Percentiles rank a stretch among this genome's conserved stretches.
phyloP scores from a whole-genome alignment of 2,888 invertebrate genomes.

The Plagodis dolabraria region DNA sequence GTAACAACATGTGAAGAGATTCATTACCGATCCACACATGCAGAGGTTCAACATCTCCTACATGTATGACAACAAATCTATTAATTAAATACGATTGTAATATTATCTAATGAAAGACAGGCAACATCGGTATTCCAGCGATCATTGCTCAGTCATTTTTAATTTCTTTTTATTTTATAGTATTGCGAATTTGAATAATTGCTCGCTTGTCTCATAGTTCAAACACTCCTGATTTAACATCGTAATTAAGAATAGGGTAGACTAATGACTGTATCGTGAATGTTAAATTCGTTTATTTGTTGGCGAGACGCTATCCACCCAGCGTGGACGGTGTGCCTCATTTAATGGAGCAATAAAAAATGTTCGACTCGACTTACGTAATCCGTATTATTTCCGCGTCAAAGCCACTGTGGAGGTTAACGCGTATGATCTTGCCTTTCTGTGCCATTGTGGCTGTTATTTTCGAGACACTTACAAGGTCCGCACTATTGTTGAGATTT shows the following conservation, averaged over 20 bases:
- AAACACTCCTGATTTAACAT: conserved; percentile 57
- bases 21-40: conserved; percentile 39
- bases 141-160: conserved; percentile 8
- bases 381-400: conserved; percentile 82
- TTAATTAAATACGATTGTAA: conserved; percentile 1
- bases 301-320: conserved; percentile 73
- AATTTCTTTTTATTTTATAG: conserved; percentile 28
- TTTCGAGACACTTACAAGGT: conserved; percentile 40
- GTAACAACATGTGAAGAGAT: conserved; percentile 37
- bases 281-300: conserved; percentile 71
- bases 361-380: conserved; percentile 83
- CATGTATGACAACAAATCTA: conserved; percentile 35
- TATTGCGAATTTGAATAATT: conserved; percentile 31
- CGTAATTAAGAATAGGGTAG: conserved; percentile 65
- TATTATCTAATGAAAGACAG: conserved; percentile 12
- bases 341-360: conserved; percentile 84
- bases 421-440: conserved; percentile 62
- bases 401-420: conserved; percentile 71
- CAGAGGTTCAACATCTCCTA: conserved; percentile 24
- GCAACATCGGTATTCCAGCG: conserved; percentile 3
- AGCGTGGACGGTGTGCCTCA: conserved; percentile 76
- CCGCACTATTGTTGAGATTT: conserved; percentile 27
- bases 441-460: conserved; percentile 43
- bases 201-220: conserved; percentile 38
- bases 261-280: conserved; percentile 67